phyloP scores from a whole-genome alignment of 2,113 vertebrate genomes.

The Entomyzon cyanotis region DNA sequence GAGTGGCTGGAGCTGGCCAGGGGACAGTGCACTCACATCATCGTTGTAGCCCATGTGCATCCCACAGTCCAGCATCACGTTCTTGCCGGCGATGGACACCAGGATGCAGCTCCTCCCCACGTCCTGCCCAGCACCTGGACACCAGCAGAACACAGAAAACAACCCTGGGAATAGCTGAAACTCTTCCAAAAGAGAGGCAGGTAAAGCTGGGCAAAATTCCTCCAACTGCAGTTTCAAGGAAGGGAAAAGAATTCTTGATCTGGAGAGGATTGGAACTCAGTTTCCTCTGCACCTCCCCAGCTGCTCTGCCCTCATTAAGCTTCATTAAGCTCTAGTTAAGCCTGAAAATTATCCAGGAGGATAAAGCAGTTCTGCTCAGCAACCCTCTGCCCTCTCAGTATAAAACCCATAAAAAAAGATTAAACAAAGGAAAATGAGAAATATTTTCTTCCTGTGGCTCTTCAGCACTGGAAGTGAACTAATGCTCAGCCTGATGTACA shows the following conservation, averaged over 20 bases:
- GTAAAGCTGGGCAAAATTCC: background rate
- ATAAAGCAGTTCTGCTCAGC: background rate
- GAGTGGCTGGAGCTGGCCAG: too few relatives aligned
- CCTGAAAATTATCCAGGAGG: background rate
- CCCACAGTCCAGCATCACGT: constrained; percentile 97
- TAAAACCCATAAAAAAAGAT: accelerated
- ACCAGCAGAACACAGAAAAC: background rate
- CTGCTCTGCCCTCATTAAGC: background rate
- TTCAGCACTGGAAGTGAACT: background rate
- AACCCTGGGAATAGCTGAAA: background rate
- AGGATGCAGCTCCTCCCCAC: constrained; percentile 97
- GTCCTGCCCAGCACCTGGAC: constrained; percentile 91
- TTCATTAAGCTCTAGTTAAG: background rate
- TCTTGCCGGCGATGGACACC: constrained; percentile 93
- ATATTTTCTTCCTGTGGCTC: accelerated
- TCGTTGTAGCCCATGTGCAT: constrained; percentile 99
- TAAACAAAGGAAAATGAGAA: accelerated
- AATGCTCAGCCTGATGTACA: too few relatives aligned
- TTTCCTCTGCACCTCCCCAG: background rate
- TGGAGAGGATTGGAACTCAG: background rate
- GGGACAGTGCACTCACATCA: constrained; percentile 78
- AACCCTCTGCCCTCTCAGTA: background rate
- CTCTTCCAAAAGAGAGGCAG: too few relatives aligned
- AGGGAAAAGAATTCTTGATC: background rate
- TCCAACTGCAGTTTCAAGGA: accelerated